phyloP scores from a whole-genome alignment of 2,113 vertebrate species.

The Rana temporaria region DNA sequence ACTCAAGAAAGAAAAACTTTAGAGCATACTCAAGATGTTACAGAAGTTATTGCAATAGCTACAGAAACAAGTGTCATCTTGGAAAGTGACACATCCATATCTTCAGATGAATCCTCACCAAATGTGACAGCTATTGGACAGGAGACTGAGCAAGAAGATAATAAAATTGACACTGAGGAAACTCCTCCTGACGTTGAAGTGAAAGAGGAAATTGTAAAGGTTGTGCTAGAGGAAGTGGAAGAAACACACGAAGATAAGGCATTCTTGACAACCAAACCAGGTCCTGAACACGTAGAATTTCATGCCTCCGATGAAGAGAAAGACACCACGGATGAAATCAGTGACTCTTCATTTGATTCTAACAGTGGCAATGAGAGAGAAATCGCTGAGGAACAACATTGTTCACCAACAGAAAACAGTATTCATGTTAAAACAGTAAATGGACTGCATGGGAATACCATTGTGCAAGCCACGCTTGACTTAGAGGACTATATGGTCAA shows the following conservation, averaged over 20 bases:
- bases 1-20: neutral
- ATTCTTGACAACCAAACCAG: neutral
- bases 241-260: neutral
- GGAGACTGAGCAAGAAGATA: neutral
- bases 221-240: neutral
- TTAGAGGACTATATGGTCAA: neutral
- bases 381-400: neutral
- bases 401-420: too few relatives aligned
- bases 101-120: constrained; percentile 30
- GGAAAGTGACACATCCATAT: constrained; percentile 21
- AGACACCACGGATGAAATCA: neutral
- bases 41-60: neutral
- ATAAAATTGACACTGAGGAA: neutral
- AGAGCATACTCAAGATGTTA: neutral
- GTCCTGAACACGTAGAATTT: neutral
- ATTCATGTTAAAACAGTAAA: constrained; percentile 8
- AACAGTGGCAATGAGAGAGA: neutral
- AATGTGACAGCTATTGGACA: constrained; percentile 26
- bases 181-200: neutral
- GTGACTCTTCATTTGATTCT: constrained; percentile 19
- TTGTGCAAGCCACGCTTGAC: constrained; percentile 5
- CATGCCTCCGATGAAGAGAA: neutral
- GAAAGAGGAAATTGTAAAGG: neutral
- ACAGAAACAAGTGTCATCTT: constrained; percentile 1
- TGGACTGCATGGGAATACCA: constrained; percentile 14